Evolutionary conservation across 1,140 invertebrate genomes (phyloP), one percentile per base, ranked within the genome.

Genomic region (Druon quercuslanigerum): DNA sequence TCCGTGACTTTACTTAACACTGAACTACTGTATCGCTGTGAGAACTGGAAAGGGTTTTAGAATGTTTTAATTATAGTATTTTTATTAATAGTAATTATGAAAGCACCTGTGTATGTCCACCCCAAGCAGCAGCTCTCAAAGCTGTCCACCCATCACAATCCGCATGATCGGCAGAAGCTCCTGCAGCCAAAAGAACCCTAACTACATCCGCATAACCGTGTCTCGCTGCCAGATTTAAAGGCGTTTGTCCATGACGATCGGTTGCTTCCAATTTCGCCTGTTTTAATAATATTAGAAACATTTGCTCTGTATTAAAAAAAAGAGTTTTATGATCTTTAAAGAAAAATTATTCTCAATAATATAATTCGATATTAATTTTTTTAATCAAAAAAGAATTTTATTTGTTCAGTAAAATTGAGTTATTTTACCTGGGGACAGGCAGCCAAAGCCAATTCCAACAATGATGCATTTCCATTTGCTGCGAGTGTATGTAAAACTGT

Each of bases 91-190:
- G 33, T 51, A 50, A 17, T n/a, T 25, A 14, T 11, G 73, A 77
- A 81, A 93, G 92, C 90, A 95, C 95, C 92, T 98, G 96, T 16
- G 95, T 96, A 86, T 98, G 97, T 17, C 97, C 97, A 76, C 96
- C 97, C 97, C 97, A 98, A 50, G 97, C 96, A 25, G 97, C 96
- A 12, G 96, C 96, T 81, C 96, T 92, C 51, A 98, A 90, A 4
- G 97, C 96, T 54, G 97, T 98, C 94, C 98, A 96, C 16, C 96
- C 96, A 87, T 98, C 97, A 46, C 94, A 94, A 91, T 98, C 97
- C 9, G 96, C 95, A 74, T 96, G 95, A 91, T 98, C 96, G 0
- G 95, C 93, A 81, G 93, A 92, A 0, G 97, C 96, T 2, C 96
- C 96, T 5, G 95, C 95, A 80, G 94, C 93, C 40, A 96, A 86